Evolutionary conservation across 1,140 invertebrate species (phyloP).

Genomic region (Atta texana): DNA sequence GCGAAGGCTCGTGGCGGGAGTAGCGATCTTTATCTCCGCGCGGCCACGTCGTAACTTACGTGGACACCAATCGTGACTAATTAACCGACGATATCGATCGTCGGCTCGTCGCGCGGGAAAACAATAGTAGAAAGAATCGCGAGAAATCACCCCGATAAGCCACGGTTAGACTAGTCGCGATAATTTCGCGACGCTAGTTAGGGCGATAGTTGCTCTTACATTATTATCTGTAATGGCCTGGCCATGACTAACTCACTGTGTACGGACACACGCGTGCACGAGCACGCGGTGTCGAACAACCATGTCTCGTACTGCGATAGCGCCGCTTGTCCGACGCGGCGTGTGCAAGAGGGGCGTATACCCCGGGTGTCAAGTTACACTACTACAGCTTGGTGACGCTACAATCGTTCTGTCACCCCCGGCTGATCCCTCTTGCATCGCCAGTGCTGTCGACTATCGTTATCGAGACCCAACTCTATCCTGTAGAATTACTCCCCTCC

Average conservation of each 20-base stretch:
- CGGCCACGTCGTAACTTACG: constrained; percentile 68
- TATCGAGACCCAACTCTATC: constrained; percentile 46
- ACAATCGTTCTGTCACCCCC: constrained; percentile 78
- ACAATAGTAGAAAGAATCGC: constrained; percentile 74
- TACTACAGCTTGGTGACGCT: constrained; percentile 75
- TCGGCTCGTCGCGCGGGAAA: constrained; percentile 50
- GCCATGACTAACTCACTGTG: constrained; percentile 75
- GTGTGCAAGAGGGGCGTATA: constrained; percentile 83
- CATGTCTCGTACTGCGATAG: constrained; percentile 76
- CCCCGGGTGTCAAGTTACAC: constrained; percentile 83
- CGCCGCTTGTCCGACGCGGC: constrained; percentile 70
- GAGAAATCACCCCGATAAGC: constrained; percentile 73
- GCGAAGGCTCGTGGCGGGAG: constrained; percentile 64
- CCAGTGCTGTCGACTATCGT: constrained; percentile 49
- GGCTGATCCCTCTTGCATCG: constrained; percentile 54
- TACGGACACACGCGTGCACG: constrained; percentile 41
- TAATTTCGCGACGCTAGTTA: constrained; percentile 77
- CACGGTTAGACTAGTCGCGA: constrained; percentile 60
- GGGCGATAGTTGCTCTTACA: constrained; percentile 70
- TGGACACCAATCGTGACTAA: constrained; percentile 76
- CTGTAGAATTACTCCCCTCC: not conserved
- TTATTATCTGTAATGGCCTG: constrained; percentile 76
- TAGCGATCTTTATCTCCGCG: constrained; percentile 62
- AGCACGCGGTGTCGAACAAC: constrained; percentile 42
- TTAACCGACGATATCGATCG: constrained; percentile 73